Evolutionary conservation across 2,113 vertebrate genomes (phyloP), one percentile per base, ranked within the genome.

Genomic region (Vulpes lagopus): DNA sequence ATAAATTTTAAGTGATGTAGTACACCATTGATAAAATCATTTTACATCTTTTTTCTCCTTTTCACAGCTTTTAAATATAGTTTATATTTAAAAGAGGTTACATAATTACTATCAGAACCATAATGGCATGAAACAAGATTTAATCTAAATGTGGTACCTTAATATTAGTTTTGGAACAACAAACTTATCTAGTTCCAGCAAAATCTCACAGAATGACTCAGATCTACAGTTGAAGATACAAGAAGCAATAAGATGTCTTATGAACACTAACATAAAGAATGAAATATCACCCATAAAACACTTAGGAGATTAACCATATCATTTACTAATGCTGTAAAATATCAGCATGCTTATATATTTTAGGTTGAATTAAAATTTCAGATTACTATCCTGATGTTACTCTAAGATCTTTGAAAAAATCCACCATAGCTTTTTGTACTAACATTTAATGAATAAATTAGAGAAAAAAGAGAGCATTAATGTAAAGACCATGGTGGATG

Each of bases 361-460:
- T 76, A 73, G 32, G 55, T 95, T 59, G 53, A 10, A 32, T 85
- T 85, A 78, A 91, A 62, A 85, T 38, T 79, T 67, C 16, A 76
- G 73, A 85, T 60, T 79, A 53, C 32, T 55, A 17, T 55, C 81
- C 23, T 76, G 23, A 85, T 25, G 7, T 27, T 19, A 43, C 69
- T 76, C 84, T 25, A 74, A 62, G 62, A 84, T 14, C 35, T 71
- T 69, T 27, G 27, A 65, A 43, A 30, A 57, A 91, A 51, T 35
- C 62, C 32, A 85, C 81, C 30, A n/a, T 64, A 89, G 49, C 5
- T 19, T 74, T 89, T 74, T n/a, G 73, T 43, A 65, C 32, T 32
- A 64, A 17, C 43, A 57, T 89, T 62, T 89, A 94, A 92, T 95
- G 35, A 84, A 78, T 64, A 87, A 89, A 59, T 65, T 79, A 65